Conservation (phyloP, 2,888 invertebrate genomes). For the Pachydiplax longipennis region DNA sequence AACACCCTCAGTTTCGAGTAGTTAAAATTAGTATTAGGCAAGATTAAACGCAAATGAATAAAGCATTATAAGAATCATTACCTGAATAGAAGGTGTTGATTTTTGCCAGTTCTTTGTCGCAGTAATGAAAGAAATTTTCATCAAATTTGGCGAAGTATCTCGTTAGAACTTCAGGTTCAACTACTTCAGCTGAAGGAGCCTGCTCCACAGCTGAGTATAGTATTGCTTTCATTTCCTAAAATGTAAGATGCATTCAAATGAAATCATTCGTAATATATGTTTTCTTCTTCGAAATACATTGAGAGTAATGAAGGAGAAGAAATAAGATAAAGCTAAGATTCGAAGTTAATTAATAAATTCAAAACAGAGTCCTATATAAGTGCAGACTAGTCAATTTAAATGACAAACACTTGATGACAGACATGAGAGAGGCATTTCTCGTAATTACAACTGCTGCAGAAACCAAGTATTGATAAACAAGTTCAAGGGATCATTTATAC, state of each 20-base stretch:
- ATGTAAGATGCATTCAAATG: neutral
- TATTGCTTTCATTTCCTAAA: constrained; percentile 94
- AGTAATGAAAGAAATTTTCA: constrained; percentile 93
- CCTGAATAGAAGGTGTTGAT: constrained; percentile 85
- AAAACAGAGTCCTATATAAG: neutral
- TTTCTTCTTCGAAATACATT: too few species aligned
- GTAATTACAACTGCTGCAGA: too few species aligned
- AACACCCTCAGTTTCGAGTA: neutral
- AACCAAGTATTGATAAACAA: too few species aligned
- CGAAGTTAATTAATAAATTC: neutral
- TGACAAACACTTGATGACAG: neutral
- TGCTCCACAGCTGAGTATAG: constrained; percentile 90
- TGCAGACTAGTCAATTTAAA: neutral
- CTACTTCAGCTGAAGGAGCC: constrained; percentile 90
- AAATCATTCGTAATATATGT: neutral
- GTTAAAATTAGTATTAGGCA: neutral
- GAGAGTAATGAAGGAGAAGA: too few species aligned
- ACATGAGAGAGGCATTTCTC: too few species aligned
- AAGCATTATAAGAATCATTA: neutral
- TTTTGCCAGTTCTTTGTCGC: constrained; percentile 94
- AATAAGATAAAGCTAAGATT: neutral
- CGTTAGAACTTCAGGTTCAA: constrained; percentile 85
- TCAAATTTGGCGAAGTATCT: constrained; percentile 93
- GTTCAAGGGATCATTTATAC: too few species aligned
- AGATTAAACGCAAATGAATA: neutral